Conservation (phyloP, 2,113 vertebrate species). For the Myxocyprinus asiaticus region DNA sequence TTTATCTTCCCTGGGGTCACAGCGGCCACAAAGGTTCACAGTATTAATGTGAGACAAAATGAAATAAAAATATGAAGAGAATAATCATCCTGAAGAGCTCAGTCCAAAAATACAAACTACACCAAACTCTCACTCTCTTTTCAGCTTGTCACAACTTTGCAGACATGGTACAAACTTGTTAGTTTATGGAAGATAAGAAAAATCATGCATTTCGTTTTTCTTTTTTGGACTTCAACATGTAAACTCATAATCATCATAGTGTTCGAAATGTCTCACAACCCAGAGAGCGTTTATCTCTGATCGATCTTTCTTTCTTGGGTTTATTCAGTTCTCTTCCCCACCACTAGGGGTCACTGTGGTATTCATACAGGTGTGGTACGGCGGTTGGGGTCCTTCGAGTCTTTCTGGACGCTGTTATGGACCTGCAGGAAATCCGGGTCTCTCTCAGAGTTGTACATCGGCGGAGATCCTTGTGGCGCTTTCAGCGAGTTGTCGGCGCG, state of each 20-base stretch:
- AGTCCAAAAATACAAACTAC: not conserved
- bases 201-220: slow-evolving; percentile 85
- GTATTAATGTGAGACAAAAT: slow-evolving; percentile 75
- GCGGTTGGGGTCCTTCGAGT: slow-evolving; percentile 96
- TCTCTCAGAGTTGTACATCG: slow-evolving; percentile 96
- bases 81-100: slow-evolving; percentile 43
- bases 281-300: slow-evolving; percentile 20
- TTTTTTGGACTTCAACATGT: slow-evolving; percentile 62
- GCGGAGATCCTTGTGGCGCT: slow-evolving; percentile 83
- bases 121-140: slow-evolving; percentile 5
- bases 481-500: slow-evolving; percentile 83
- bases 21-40: slow-evolving; percentile 72
- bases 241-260: slow-evolving; percentile 65
- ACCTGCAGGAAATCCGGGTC: slow-evolving; percentile 99
- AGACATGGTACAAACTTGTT: slow-evolving; percentile 87
- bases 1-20: slow-evolving; percentile 64
- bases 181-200: slow-evolving; percentile 92
- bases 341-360: slow-evolving; percentile 51
- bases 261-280: slow-evolving; percentile 40
- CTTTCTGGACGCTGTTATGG: slow-evolving; percentile 97
- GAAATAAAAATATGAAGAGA: slow-evolving; percentile 70
- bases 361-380: slow-evolving; percentile 96
- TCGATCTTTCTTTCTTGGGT: not conserved
- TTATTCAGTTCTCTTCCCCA: slow-evolving; percentile 43
- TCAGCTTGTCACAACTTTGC: slow-evolving; percentile 58